phyloP scores from a whole-genome alignment of 1,140 invertebrate species.

The Macrotrachela quadricornifera region DNA sequence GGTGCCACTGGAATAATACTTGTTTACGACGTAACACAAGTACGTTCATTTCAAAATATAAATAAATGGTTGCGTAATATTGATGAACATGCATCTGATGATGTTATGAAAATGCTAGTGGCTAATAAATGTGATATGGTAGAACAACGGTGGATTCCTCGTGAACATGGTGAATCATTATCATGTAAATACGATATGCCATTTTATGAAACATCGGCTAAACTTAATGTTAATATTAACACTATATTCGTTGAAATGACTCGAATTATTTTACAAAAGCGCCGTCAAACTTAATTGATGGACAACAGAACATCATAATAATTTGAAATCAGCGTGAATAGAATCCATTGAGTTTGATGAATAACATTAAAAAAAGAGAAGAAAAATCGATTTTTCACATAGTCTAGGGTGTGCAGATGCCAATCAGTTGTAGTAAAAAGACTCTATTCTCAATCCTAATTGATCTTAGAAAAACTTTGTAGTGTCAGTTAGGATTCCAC shows the following conservation, averaged over 20 bases:
- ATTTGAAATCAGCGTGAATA: no score
- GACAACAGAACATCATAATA: no score
- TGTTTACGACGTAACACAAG: conserved; percentile 92
- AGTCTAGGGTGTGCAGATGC: no score
- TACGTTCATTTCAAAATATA: conserved; percentile 94
- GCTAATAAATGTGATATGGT: conserved; percentile 99
- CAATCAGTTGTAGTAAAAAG: no score
- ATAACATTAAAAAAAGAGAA: no score
- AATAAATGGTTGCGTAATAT: conserved; percentile 94
- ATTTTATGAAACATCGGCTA: conserved; percentile 97
- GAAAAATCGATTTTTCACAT: no score
- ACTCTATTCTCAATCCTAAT: no score
- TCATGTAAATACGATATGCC: conserved; percentile 81
- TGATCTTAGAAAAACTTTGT: no score
- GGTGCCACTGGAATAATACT: conserved; percentile 61
- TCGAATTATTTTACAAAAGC: background rate
- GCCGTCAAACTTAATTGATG: no score
- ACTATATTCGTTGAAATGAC: conserved; percentile 2
- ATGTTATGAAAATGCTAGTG: conserved; percentile 98
- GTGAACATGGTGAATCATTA: conserved; percentile 65
- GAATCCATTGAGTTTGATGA: no score
- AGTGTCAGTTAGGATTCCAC: no score
- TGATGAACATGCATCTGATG: conserved; percentile 95
- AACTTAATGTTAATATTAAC: conserved; percentile 44
- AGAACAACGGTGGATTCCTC: conserved; percentile 74